phyloP scores from a whole-genome alignment of 2,113 vertebrate genomes.

The Nicator chloris region DNA sequence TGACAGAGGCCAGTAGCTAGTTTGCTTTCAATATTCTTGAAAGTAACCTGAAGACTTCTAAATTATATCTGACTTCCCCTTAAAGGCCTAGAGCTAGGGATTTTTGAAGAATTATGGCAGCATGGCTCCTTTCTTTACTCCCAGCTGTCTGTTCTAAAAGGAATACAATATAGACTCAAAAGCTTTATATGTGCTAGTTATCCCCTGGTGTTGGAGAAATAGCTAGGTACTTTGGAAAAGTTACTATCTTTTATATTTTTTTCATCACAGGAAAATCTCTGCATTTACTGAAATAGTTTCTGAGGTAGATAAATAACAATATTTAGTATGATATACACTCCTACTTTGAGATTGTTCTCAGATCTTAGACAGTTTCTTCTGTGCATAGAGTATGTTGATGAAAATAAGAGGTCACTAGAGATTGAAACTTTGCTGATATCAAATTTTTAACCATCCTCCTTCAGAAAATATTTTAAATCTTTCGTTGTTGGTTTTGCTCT shows the following conservation, averaged over 20 bases:
- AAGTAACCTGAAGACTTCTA: background rate
- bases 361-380: background rate
- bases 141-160: background rate
- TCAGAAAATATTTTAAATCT: conserved; percentile 23
- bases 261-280: background rate
- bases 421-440: background rate
- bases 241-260: background rate
- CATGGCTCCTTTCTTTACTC: background rate
- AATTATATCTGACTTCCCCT: background rate
- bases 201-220: background rate
- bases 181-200: background rate
- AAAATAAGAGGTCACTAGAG: background rate
- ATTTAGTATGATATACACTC: background rate
- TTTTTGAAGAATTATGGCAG: background rate
- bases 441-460: background rate
- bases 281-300: conserved; percentile 1
- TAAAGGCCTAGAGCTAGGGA: background rate
- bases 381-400: background rate
- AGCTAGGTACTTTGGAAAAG: background rate
- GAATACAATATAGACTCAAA: background rate
- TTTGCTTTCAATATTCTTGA: background rate
- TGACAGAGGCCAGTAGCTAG: background rate
- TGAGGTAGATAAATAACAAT: background rate
- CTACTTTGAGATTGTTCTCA: background rate
- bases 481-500: background rate